Conservation (phyloP, 2,797 vertebrate species). For the Sparus aurata region DNA sequence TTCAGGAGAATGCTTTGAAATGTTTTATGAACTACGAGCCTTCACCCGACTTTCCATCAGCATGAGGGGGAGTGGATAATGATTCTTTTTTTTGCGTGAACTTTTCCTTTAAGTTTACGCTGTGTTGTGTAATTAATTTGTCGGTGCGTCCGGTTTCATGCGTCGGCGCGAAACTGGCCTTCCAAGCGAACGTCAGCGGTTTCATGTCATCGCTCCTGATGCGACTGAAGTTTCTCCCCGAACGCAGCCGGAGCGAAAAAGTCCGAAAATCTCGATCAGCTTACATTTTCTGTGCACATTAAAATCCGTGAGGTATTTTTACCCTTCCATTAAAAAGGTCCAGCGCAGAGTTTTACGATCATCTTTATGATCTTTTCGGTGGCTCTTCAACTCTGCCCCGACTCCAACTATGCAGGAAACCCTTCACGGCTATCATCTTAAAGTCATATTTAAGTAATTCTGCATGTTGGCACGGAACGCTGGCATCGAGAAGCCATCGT, state of each 20-base stretch:
- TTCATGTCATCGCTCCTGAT: not conserved
- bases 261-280: not conserved
- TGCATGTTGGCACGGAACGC: conserved; percentile 5
- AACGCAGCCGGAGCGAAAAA: not conserved
- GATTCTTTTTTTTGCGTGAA: no score
- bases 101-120: not conserved
- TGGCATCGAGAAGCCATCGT: not conserved
- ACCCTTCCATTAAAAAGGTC: not conserved
- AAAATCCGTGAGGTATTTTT: conserved; percentile 1
- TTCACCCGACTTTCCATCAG: no score
- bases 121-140: not conserved
- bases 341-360: not conserved
- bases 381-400: not conserved
- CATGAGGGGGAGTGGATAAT: no score
- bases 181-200: not conserved
- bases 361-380: not conserved
- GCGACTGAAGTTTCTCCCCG: not conserved
- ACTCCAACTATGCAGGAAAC: conserved; percentile 7
- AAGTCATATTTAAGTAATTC: conserved; percentile 18
- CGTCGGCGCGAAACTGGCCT: not conserved
- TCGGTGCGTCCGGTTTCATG: not conserved
- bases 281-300: not conserved
- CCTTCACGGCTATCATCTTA: not conserved
- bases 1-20: no score
- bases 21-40: no score